Conservation (phyloP, 2,888 invertebrate genomes). For the Andrena camellia region DNA sequence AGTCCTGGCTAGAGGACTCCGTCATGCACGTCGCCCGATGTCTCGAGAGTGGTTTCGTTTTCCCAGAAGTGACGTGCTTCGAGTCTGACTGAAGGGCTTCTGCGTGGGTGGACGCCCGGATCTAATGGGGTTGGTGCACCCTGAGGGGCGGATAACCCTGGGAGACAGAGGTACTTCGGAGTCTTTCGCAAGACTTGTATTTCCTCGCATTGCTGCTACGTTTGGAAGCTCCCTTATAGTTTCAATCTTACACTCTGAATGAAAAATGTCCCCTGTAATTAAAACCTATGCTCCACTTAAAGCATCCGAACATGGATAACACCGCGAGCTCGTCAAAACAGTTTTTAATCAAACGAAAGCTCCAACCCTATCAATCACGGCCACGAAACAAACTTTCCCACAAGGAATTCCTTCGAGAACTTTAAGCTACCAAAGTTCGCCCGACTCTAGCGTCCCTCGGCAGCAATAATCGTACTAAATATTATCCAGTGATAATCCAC, state of each 20-base stretch:
- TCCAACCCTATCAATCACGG: background rate
- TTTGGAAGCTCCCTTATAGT: background rate
- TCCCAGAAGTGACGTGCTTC: conserved; percentile 41
- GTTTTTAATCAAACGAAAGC: background rate
- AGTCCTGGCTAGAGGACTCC: conserved; percentile 4
- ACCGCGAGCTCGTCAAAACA: background rate
- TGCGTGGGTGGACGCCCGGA: conserved; percentile 31
- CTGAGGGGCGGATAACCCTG: conserved; percentile 40
- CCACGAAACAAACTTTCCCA: background rate
- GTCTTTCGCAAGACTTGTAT: conserved; percentile 3
- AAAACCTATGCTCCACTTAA: no score
- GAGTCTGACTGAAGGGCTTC: conserved; percentile 36
- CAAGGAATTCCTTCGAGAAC: background rate
- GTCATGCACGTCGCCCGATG: conserved; percentile 16
- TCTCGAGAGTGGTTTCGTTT: conserved; percentile 45
- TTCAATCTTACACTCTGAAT: background rate
- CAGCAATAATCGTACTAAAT: background rate
- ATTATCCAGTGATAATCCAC: background rate
- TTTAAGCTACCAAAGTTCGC: background rate
- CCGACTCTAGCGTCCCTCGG: background rate
- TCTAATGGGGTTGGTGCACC: conserved; percentile 61
- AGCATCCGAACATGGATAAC: no score
- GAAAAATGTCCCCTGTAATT: no score
- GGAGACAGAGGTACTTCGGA: conserved; percentile 8
- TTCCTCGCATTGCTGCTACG: background rate